A percentile compares a stretch with the other conserved stretches of the same genome.
Conservation (phyloP, 2,797 vertebrate species). For the Borostomias antarcticus region DNA sequence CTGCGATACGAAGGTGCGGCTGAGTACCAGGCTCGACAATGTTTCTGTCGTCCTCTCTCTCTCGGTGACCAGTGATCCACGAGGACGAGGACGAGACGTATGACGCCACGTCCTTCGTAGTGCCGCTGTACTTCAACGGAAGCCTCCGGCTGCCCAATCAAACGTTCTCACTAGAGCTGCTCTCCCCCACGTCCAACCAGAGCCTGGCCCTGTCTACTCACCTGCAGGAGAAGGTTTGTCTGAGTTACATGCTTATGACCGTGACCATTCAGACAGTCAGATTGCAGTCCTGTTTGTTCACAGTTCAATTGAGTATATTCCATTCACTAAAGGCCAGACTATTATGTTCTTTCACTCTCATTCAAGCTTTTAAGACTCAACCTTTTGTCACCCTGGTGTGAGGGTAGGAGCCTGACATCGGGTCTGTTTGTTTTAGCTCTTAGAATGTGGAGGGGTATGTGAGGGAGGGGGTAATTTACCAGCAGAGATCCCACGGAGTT, state of each 20-base stretch:
- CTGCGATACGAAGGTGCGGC: background rate
- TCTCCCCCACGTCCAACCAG: constrained; percentile 23
- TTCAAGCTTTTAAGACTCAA: no score
- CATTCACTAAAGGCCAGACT: background rate
- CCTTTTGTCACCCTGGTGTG: background rate
- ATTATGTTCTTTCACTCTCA: background rate
- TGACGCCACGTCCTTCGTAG: constrained; percentile 53
- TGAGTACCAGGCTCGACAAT: background rate
- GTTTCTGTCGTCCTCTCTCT: background rate
- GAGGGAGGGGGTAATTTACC: background rate
- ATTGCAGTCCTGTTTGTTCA: background rate
- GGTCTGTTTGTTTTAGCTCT: background rate
- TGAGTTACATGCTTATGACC: background rate
- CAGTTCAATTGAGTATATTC: no score
- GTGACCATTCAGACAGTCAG: background rate
- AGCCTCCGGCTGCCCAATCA: constrained; percentile 59
- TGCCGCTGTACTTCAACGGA: constrained; percentile 60
- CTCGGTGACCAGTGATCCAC: constrained; percentile 50
- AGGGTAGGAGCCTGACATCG: background rate
- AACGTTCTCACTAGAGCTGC: constrained; percentile 41
- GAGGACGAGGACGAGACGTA: constrained; percentile 69
- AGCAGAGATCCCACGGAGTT: background rate
- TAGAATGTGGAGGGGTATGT: background rate
- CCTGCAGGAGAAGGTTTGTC: constrained; percentile 57
- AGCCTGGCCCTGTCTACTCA: constrained; percentile 32